Evolutionary conservation across 2,888 invertebrate species (phyloP).

Genomic region (Adelognathus sp.): DNA sequence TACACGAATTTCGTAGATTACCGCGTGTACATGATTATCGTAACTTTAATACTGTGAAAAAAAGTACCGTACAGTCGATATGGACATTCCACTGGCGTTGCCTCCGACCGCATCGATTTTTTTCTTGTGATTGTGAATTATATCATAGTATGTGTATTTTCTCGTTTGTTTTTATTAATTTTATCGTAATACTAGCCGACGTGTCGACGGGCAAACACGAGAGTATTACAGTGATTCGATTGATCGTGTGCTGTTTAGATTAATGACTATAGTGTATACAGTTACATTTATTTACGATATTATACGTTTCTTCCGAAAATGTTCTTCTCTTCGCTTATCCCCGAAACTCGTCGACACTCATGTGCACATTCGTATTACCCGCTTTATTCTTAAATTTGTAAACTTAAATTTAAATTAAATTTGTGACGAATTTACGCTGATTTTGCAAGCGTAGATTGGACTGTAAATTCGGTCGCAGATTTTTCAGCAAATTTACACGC

Average conservation of each 20-base stretch:
- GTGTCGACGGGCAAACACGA: slow-evolving; percentile 18
- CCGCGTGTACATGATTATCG: slow-evolving; percentile 21
- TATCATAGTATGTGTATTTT: background rate
- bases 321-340: background rate
- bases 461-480: too few relatives aligned
- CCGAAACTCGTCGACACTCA: background rate
- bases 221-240: slow-evolving; percentile 45
- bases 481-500: too few relatives aligned
- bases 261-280: slow-evolving; percentile 11
- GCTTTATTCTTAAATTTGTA: background rate
- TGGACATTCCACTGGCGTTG: background rate
- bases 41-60: slow-evolving; percentile 12
- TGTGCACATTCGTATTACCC: background rate
- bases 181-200: slow-evolving; percentile 17
- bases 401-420: too few relatives aligned
- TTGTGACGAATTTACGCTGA: too few relatives aligned
- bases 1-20: slow-evolving; percentile 40
- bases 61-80: background rate
- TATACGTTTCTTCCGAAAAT: slow-evolving; percentile 9
- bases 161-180: background rate
- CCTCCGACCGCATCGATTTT: slow-evolving; percentile 13
- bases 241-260: slow-evolving; percentile 36
- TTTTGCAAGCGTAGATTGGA: too few relatives aligned
- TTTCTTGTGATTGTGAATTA: slow-evolving; percentile 17
- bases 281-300: background rate